Evolutionary conservation across 2,797 vertebrate genomes (phyloP), one percentile per base, ranked within the genome.

Genomic region (Margarornis squamiger): DNA sequence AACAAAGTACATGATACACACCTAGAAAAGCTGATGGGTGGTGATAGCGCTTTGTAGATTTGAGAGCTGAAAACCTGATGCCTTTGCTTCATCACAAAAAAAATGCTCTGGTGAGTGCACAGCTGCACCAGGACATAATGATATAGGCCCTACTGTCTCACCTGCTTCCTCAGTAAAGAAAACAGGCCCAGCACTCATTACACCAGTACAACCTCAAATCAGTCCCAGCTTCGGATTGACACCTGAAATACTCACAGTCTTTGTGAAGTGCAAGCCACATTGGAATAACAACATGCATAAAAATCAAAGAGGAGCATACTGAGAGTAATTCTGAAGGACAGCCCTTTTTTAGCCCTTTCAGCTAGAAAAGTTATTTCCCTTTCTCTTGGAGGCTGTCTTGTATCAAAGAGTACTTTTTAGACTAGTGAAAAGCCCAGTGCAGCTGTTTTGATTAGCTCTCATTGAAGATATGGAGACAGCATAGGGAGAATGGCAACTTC

Each of bases 191-290:
- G 26, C 9, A 36, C 7, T 12, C 7, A 5, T 59, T 48, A 23
- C 14, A 54, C 5, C 32, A 43, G 13, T 27, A 18, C 3, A 72
- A 24, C 5, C 9, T 76, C 3, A 14, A 52, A 15, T 27, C 16
- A 48, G 12, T 59, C 32, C 10, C 57, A 54, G 19, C 23, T 68
- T 78, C 46, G 78, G 9, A 68, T n/a, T 13, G n/a, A 77, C 30
- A 43, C 19, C 21, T 70, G 48, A 61, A 79, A 71, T 5, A 6
- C 17, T 30, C 17, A 9, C 12, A 43, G 30, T 10, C 14, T 70
- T 7, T 24, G 27, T 30, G 17, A 20, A 48, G 18, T 0, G 1
- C 20, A 73, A 74, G 38, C 2, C 26, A 38, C 21, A 2, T 0
- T 62, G 24, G 49, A 84, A 30, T 26, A 55, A 41, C 8, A 73